Conservation (phyloP, 1,140 invertebrate genomes). For the Cotesia vestalis region DNA sequence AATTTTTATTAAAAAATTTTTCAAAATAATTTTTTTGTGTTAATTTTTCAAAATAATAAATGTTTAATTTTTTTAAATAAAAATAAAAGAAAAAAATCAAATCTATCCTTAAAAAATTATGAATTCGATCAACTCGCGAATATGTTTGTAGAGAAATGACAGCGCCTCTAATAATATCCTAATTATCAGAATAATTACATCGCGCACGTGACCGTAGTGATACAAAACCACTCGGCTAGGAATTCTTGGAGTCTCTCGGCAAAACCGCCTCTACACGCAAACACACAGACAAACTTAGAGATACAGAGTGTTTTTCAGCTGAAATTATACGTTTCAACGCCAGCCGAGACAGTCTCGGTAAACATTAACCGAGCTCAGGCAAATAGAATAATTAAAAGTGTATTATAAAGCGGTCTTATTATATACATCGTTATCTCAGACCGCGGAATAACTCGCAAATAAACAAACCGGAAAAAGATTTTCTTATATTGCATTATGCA, state of each 20-base stretch:
- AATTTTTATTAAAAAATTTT: too few relatives aligned
- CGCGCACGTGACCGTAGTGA: slow-evolving; percentile 42
- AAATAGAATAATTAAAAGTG: slow-evolving; percentile 60
- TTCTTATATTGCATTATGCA: not conserved
- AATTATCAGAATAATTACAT: slow-evolving; percentile 53
- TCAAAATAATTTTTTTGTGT: too few relatives aligned
- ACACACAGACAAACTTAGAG: too few relatives aligned
- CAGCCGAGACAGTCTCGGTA: slow-evolving; percentile 35
- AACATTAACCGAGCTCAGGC: slow-evolving; percentile 41
- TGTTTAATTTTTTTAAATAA: too few relatives aligned
- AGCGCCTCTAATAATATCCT: slow-evolving; percentile 49
- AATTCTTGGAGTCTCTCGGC: too few relatives aligned
- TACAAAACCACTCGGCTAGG: too few relatives aligned
- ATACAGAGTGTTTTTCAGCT: slow-evolving; percentile 38
- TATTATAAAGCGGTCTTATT: slow-evolving; percentile 45
- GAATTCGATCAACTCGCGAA: not conserved
- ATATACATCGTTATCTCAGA: slow-evolving; percentile 33
- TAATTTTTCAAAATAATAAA: too few relatives aligned
- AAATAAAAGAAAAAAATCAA: slow-evolving; percentile 14
- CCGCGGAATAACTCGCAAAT: slow-evolving; percentile 22
- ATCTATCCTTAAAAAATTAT: not conserved
- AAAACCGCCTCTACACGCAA: not conserved
- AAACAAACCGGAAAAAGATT: slow-evolving; percentile 11
- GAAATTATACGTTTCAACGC: slow-evolving; percentile 42
- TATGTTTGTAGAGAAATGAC: slow-evolving; percentile 24